Evolutionary conservation across 1,140 invertebrate species (phyloP), one percentile per base, ranked within the genome.

Genomic region (Drosophila tani): DNA sequence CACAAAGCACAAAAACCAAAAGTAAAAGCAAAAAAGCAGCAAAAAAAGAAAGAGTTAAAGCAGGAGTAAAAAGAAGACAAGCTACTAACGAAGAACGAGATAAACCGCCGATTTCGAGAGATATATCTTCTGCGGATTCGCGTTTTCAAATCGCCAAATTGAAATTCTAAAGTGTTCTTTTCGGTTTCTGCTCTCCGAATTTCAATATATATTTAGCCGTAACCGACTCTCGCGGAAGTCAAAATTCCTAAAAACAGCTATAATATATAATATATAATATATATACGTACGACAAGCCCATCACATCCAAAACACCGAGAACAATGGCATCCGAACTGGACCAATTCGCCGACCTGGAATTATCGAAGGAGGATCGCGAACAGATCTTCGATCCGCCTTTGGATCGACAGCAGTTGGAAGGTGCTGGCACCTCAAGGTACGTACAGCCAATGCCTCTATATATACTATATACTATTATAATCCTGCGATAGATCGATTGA

Each of bases 291-390:
- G 40, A 41, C 21, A 7, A 41, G 38, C 14, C 12, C 15, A n/a
- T n/a, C 55, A 40, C 46, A 32, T 35, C 24, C 47, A 35, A 74
- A 55, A 58, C n/a, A 40, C 62, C 35, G 11, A 40, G 21, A 38
- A 41, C 27, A 78, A 93, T 93, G 92, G 84, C 92, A 75, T 93
- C 92, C 66, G 92, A 93, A 88, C 77, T 93, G 78, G 92, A 93
- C 83, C 92, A 93, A 91, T 93, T 93, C 82, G 92, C 92, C 77
- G 92, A 93, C 55, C 82, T 93, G 81, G 92, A 93, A 82, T 77
- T 93, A 59, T 93, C 92, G 57, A 93, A 93, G 84, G 92, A 93
- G 71, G 92, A 93, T 92, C 92, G 92, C 27, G 92, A 93, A 84
- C 92, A 93, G 75, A 93, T 93, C 68, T 93, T 93, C 73, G 92